A percentile compares a stretch with the other conserved stretches of the same genome.
These are phyloP conservation scores for Spermophilus dauricus DNA, from an alignment of 2,113 vertebrate genomes.

Conservation along the genomic window DNA sequence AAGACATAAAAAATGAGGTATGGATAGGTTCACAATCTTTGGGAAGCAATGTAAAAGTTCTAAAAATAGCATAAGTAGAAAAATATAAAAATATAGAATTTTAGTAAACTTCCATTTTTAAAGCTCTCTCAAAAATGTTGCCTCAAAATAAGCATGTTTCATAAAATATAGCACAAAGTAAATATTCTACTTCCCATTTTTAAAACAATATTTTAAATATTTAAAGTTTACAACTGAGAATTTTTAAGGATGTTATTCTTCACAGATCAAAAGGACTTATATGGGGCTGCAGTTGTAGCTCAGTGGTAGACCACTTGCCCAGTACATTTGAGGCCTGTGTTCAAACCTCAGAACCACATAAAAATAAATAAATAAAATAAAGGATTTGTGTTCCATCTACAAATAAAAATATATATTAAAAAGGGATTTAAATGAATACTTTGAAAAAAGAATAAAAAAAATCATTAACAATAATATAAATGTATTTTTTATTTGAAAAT, in stretches of 20 bases:
- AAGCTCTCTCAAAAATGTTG: neutral
- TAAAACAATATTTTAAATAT: neutral
- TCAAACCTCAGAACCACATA: too few species aligned
- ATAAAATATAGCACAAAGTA: conserved; percentile 1
- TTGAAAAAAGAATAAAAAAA: conserved; percentile 29
- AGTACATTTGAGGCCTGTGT: too few species aligned
- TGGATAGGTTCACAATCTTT: conserved; percentile 40
- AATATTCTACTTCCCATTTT: conserved; percentile 25
- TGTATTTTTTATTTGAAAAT: conserved; percentile 38
- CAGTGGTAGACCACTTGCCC: too few species aligned
- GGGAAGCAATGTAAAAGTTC: conserved; percentile 56
- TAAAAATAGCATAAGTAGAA: conserved; percentile 2
- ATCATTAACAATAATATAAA: neutral
- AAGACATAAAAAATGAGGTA: conserved; percentile 16
- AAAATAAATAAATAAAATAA: too few species aligned
- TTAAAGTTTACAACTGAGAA: neutral
- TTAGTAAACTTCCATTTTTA: conserved; percentile 27
- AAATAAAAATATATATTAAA: neutral
- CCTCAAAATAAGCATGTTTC: conserved; percentile 28
- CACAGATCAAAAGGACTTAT: conserved; percentile 17
- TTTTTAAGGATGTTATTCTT: conserved; percentile 10
- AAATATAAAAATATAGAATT: conserved; percentile 38
- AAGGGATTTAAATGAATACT: conserved; percentile 10
- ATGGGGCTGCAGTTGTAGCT: neutral
- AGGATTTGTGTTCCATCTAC: too few species aligned